Base-by-base conservation (phyloP, 2,888 invertebrate species). In the Pseudanteris insignis region DNA sequence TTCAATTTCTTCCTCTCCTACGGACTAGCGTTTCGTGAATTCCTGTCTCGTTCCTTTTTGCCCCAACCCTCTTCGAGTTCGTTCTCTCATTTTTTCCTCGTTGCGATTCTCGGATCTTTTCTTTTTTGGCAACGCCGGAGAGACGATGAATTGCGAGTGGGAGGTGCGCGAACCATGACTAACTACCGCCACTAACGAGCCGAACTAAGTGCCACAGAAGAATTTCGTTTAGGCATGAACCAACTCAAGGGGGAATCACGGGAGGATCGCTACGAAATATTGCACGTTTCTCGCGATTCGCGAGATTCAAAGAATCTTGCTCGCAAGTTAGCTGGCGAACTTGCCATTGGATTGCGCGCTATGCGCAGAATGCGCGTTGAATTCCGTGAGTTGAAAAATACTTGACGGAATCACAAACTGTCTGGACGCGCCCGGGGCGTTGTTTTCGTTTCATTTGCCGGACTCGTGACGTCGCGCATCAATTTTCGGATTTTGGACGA, bases 121-220 rank as follows among this genome's bases (percentile, higher is more conserved):
- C n/a, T n/a, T n/a, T n/a, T n/a, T n/a, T n/a, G n/a, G n/a, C n/a
- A n/a, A n/a, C n/a, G n/a, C n/a, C n/a, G n/a, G 18, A 18, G 18
- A 18, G 18, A 18, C 18, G 18, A 18, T 3, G n/a, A n/a, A n/a
- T n/a, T n/a, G 18, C 4, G 6, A 18, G 6, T 6, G 55, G 66
- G 54, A 63, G 68, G 70, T 65, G 64, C 69, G 64, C 69, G 63
- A 63, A 67, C 67, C 73, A 65, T 71, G 75, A 73, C 75, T 76
- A 77, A 76, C 73, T 73, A 69, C 71, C 74, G 67, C 71, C 76
- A 74, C 75, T 77, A 77, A 77, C 76, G 73, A 77, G 75, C 66
- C 70, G 69, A 68, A 70, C 70, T 51, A 75, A 73, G 70, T 26
- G 26, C 9, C 26, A 26, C 71, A 66, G 68, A 71, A 65, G 69